Evolutionary conservation across 2,113 vertebrate genomes (phyloP).

Genomic region (Pyxicephalus adspersus): DNA sequence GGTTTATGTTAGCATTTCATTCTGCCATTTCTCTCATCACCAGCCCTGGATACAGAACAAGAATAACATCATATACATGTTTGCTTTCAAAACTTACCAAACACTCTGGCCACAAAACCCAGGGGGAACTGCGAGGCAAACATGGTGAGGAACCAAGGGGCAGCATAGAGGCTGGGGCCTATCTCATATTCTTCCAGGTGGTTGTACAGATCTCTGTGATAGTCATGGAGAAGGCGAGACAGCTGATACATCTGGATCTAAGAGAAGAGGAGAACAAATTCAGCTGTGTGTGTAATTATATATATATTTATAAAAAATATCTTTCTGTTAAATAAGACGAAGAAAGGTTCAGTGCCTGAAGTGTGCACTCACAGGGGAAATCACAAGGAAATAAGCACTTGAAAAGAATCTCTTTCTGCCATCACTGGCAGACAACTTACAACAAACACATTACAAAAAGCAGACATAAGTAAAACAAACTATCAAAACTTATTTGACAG

Average conservation of each 20-base stretch:
- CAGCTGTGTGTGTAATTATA: not conserved
- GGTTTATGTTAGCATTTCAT: not conserved
- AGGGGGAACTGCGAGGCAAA: slow-evolving; percentile 83
- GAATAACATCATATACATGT: not conserved
- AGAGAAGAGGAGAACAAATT: not conserved
- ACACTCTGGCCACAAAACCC: slow-evolving; percentile 82
- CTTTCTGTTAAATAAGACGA: not conserved
- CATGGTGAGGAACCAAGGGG: slow-evolving; percentile 83
- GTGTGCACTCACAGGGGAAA: not conserved
- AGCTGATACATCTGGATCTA: slow-evolving; percentile 87
- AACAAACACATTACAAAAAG: slow-evolving; percentile 1
- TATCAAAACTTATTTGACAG: not conserved
- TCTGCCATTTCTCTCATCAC: not conserved
- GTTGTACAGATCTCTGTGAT: slow-evolving; percentile 79
- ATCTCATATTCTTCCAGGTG: slow-evolving; percentile 81
- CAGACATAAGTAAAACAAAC: slow-evolving; percentile 2
- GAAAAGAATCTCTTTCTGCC: not conserved
- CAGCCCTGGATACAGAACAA: not conserved
- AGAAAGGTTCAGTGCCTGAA: not conserved
- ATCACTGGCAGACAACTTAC: not conserved
- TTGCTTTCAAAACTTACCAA: slow-evolving; percentile 68
- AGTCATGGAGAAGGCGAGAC: slow-evolving; percentile 80
- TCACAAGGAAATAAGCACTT: not conserved
- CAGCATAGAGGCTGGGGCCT: slow-evolving; percentile 81
- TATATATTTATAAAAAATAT: too few relatives aligned